phyloP scores from a whole-genome alignment of 2,797 vertebrate species.

The Amphiprion clarkii region DNA sequence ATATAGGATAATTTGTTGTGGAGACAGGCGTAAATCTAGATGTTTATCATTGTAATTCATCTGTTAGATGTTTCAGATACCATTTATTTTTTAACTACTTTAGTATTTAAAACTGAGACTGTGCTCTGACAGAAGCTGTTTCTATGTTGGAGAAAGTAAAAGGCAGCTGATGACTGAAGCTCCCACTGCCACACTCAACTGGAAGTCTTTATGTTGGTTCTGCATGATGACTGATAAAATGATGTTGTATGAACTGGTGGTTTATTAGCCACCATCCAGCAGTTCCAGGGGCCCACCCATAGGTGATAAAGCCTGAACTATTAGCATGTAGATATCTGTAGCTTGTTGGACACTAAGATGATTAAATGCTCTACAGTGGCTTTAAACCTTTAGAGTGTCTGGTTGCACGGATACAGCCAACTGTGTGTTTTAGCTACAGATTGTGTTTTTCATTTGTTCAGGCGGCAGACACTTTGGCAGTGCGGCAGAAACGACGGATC shows the following conservation, averaged over 20 bases:
- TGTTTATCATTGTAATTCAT: too few relatives aligned
- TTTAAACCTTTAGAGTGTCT: neutral
- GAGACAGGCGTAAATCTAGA: too few relatives aligned
- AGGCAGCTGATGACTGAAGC: neutral
- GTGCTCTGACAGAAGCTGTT: neutral
- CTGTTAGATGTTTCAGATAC: neutral
- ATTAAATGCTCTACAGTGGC: slow-evolving; percentile 4
- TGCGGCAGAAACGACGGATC: slow-evolving; percentile 96
- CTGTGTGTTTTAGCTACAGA: neutral
- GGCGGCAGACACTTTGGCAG: slow-evolving; percentile 98
- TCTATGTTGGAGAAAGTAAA: neutral
- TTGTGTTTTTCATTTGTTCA: slow-evolving; percentile 62
- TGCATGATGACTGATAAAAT: neutral
- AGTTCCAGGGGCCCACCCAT: neutral
- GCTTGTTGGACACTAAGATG: slow-evolving; percentile 30
- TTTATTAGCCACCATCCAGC: slow-evolving; percentile 3
- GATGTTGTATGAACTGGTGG: neutral
- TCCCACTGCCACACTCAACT: neutral
- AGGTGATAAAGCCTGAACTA: slow-evolving; percentile 15
- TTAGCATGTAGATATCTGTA: slow-evolving; percentile 56
- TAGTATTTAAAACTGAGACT: neutral
- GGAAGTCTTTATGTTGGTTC: neutral
- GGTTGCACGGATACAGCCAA: neutral
- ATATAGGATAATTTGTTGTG: too few relatives aligned
- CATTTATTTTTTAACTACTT: neutral